Percentiles rank a stretch among this genome's conserved stretches.
These are phyloP conservation scores for Phyllopteryx taeniolatus DNA, from an alignment of 2,113 vertebrate species.

Conservation along the genomic window DNA sequence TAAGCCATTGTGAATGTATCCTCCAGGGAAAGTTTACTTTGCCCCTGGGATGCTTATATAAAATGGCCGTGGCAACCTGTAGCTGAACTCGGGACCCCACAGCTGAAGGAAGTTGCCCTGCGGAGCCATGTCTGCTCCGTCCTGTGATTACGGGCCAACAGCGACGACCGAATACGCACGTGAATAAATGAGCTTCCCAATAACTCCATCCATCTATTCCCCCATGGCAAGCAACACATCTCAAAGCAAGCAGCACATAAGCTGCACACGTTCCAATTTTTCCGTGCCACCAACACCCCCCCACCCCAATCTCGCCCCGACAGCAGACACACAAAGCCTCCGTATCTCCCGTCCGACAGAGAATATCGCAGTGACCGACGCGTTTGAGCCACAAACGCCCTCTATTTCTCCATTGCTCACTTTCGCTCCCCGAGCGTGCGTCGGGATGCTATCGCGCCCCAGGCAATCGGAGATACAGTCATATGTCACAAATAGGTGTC, in stretches of 20 bases:
- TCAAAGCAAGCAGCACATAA: constrained; percentile 24
- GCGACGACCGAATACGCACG: constrained; percentile 9
- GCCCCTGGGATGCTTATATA: background rate
- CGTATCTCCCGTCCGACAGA: constrained; percentile 44
- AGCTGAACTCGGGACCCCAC: background rate
- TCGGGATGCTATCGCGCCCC: constrained; percentile 73
- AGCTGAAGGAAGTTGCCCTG: constrained; percentile 10
- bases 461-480: constrained; percentile 76
- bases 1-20: too few relatives aligned
- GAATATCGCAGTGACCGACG: constrained; percentile 32
- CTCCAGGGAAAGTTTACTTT: background rate
- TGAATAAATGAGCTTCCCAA: constrained; percentile 29
- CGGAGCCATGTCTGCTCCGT: constrained; percentile 13
- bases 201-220: constrained; percentile 31
- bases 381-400: constrained; percentile 54
- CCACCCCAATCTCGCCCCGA: background rate
- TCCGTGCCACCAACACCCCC: background rate
- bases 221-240: constrained; percentile 21
- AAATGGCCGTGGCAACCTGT: background rate
- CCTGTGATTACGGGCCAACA: background rate
- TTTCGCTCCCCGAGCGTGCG: constrained; percentile 55
- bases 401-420: constrained; percentile 56
- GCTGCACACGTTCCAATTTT: constrained; percentile 24
- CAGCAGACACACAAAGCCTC: constrained; percentile 12
- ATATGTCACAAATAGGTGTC: constrained; percentile 83